A percentile compares a stretch with the other conserved stretches of the same genome.
Evolutionary conservation across 2,797 vertebrate species (phyloP).

Genomic region (Myotis daubentonii): DNA sequence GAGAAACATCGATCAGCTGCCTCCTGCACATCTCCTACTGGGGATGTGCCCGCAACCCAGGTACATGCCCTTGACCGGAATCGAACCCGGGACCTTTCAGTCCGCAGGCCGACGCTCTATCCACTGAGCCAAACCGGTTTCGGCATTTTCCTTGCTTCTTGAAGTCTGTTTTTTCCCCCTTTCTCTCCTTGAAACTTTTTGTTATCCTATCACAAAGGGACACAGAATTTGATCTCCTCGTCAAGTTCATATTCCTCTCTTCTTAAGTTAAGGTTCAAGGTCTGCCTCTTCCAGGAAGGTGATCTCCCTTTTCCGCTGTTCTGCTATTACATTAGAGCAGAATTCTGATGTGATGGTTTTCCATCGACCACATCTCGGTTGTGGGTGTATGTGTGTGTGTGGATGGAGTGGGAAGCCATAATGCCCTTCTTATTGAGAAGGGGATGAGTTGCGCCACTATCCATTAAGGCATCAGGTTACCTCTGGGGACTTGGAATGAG

Average conservation of each 20-base stretch:
- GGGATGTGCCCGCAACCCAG: too few species aligned
- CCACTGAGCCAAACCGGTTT: too few species aligned
- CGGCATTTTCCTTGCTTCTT: neutral
- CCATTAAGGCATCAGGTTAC: conserved; percentile 49
- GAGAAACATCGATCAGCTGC: too few species aligned
- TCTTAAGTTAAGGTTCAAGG: neutral
- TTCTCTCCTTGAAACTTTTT: neutral
- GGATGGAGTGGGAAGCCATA: neutral
- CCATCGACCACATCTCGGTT: neutral
- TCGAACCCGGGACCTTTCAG: too few species aligned
- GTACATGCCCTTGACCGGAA: too few species aligned
- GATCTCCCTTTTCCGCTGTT: conserved; percentile 1
- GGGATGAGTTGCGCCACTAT: neutral
- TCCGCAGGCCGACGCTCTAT: too few species aligned
- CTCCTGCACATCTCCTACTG: too few species aligned
- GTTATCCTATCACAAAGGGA: neutral
- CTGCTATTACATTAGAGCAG: neutral
- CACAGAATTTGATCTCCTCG: neutral
- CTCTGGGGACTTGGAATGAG: conserved; percentile 12
- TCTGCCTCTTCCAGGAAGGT: neutral
- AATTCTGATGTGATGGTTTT: conserved; percentile 25
- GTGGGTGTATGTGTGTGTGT: neutral
- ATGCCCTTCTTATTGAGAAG: neutral
- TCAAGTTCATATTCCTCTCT: neutral
- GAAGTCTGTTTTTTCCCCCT: neutral